A percentile compares a stretch with the other conserved stretches of the same genome.
Conservation (phyloP, 2,113 vertebrate genomes). For the Aldabrachelys gigantea region DNA sequence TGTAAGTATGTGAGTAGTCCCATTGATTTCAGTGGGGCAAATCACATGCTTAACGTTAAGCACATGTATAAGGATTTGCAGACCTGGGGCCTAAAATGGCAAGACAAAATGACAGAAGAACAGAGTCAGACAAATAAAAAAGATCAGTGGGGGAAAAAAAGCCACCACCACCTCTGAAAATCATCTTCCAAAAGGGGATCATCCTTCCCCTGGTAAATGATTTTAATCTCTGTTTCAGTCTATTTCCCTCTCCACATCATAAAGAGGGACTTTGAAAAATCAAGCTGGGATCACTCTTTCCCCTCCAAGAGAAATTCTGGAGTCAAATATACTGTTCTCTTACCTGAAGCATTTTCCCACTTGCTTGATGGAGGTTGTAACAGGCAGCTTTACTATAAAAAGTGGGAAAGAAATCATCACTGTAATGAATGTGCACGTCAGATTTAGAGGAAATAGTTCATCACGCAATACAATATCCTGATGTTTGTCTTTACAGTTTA, state of each 20-base stretch:
- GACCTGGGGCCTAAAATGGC: not conserved
- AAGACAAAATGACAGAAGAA: not conserved
- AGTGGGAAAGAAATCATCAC: not conserved
- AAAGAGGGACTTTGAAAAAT: conserved; percentile 13
- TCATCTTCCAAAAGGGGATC: not conserved
- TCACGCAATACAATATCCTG: not conserved
- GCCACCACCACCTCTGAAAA: not conserved
- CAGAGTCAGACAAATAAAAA: not conserved
- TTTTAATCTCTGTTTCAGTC: not conserved
- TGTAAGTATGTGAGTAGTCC: not conserved
- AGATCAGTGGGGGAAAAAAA: not conserved
- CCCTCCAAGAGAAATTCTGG: not conserved
- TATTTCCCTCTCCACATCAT: not conserved
- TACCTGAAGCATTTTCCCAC: conserved; percentile 62
- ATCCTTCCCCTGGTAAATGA: not conserved
- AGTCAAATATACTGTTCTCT: not conserved
- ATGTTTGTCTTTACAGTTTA: not conserved
- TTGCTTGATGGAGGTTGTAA: conserved; percentile 41
- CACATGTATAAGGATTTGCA: not conserved
- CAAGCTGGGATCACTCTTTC: not conserved
- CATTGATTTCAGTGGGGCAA: not conserved
- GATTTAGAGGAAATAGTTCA: not conserved
- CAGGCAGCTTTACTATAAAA: conserved; percentile 50
- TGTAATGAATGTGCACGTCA: not conserved
- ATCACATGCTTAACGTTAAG: not conserved